Conservation (phyloP, 2,888 invertebrate species). For the Andricus curvator region DNA sequence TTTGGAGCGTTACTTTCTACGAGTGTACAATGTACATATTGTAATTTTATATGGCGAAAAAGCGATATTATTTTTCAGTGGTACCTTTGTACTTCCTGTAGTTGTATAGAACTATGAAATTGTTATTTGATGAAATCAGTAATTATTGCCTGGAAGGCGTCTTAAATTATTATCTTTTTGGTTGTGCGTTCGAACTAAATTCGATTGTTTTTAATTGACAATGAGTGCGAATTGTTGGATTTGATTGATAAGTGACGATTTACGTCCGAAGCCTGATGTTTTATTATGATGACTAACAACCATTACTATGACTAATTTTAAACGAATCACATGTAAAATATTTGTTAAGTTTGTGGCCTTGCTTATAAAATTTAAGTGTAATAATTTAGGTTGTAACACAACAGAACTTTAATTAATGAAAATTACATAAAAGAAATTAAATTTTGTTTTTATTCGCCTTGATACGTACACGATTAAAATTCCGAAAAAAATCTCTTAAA, state of each 20-base stretch:
- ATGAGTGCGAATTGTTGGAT: constrained; percentile 6
- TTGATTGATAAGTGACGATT: background rate
- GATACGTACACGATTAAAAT: background rate
- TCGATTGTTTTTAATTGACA: constrained; percentile 6
- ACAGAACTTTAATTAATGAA: constrained; percentile 73
- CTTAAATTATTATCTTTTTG: constrained; percentile 12
- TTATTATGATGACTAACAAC: constrained; percentile 64
- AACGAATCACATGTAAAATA: constrained; percentile 72
- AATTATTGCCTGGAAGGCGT: constrained; percentile 6
- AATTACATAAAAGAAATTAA: constrained; percentile 61
- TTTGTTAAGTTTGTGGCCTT: constrained; percentile 78
- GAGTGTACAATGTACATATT: constrained; percentile 10
- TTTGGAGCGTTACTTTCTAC: constrained; percentile 39
- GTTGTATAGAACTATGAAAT: constrained; percentile 28
- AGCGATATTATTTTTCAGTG: constrained; percentile 11
- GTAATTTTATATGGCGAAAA: constrained; percentile 20
- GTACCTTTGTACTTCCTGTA: constrained; percentile 3
- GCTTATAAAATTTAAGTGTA: constrained; percentile 75
- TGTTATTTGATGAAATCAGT: constrained; percentile 32
- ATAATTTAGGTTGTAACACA: constrained; percentile 77
- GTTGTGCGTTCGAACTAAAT: background rate
- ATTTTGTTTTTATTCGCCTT: constrained; percentile 43
- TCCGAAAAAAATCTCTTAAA: background rate
- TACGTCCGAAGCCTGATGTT: constrained; percentile 48
- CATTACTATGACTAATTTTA: constrained; percentile 56